A percentile compares a stretch with the other conserved stretches of the same genome.
These are phyloP conservation scores for Poecilia gillii DNA, from an alignment of 2,797 vertebrate genomes.

Conservation along the genomic window DNA sequence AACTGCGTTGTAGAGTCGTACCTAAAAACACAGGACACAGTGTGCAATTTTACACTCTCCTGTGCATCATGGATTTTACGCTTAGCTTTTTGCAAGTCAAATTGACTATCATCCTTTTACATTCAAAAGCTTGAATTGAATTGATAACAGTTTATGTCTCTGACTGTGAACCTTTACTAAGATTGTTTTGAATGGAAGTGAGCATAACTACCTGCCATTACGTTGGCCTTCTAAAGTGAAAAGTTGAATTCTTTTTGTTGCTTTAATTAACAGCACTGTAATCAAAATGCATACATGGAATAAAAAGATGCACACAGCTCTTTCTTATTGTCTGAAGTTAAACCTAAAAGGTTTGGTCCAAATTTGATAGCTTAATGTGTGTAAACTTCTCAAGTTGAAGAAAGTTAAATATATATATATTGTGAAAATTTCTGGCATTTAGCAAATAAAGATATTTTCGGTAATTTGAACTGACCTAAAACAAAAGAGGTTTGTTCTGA, in stretches of 20 bases:
- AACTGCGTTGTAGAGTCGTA: not conserved
- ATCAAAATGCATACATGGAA: not conserved
- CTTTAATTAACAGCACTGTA: not conserved
- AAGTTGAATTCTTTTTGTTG: not conserved
- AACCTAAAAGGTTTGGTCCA: too few relatives aligned
- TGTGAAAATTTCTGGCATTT: too few relatives aligned
- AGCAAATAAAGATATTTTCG: too few relatives aligned
- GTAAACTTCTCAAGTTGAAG: too few relatives aligned
- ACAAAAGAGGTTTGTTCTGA: too few relatives aligned
- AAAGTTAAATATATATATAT: too few relatives aligned
- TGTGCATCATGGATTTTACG: not conserved
- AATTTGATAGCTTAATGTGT: too few relatives aligned
- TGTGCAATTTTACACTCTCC: not conserved
- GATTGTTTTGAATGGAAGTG: not conserved
- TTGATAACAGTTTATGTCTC: not conserved
- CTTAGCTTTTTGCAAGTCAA: slow-evolving; percentile 1
- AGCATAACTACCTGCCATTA: not conserved
- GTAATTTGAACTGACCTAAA: too few relatives aligned
- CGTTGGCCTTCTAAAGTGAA: not conserved
- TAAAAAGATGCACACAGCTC: too few relatives aligned
- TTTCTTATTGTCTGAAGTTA: too few relatives aligned
- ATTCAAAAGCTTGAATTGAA: not conserved
- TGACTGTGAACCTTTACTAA: not conserved
- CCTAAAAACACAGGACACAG: not conserved
- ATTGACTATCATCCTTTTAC: not conserved